Percentiles rank a stretch among this genome's conserved stretches.
Evolutionary conservation across 2,113 vertebrate species (phyloP).

Genomic region (Alligator sinensis): DNA sequence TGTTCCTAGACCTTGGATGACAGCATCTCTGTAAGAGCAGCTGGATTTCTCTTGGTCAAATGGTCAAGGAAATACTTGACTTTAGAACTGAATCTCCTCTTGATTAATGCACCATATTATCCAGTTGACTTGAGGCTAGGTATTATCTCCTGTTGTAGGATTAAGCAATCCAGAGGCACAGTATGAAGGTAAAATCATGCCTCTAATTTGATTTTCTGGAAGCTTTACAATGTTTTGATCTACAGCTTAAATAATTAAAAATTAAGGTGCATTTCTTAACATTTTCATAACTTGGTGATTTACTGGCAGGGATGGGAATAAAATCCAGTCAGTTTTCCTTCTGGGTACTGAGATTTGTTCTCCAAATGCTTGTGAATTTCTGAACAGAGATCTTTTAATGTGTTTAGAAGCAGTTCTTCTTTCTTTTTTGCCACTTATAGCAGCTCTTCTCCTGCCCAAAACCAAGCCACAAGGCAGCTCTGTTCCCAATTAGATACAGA

Average conservation of each 20-base stretch:
- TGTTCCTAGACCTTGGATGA: background rate
- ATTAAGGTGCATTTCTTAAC: background rate
- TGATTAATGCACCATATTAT: background rate
- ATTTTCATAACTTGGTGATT: background rate
- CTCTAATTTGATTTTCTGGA: background rate
- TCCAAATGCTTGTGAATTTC: background rate
- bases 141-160: background rate
- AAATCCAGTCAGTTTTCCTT: background rate
- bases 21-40: background rate
- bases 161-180: background rate
- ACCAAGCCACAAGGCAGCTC: background rate
- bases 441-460: background rate
- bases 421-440: background rate
- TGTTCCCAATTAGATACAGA: background rate
- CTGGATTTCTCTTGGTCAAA: background rate
- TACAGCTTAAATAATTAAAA: background rate
- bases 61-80: background rate
- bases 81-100: background rate
- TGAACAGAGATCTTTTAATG: background rate
- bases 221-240: background rate
- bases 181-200: background rate
- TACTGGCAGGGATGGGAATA: background rate
- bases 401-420: background rate
- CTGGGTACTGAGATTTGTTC: background rate
- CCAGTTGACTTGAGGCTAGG: background rate